These are phyloP conservation scores for Pheosia gnoma DNA, from an alignment of 2,888 invertebrate species.

Conservation along the genomic window DNA sequence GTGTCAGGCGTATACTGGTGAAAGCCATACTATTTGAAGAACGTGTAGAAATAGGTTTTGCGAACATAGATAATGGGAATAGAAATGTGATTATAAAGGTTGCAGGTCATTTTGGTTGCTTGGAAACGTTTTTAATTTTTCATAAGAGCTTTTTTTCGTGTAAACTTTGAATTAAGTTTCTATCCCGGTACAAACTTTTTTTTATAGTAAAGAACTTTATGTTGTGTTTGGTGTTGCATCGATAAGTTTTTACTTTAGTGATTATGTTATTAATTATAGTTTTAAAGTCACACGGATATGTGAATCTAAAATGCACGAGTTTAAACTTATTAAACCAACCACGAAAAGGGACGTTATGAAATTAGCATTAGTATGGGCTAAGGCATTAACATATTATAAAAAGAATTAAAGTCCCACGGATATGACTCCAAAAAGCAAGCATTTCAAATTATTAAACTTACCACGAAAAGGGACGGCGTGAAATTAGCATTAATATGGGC, in stretches of 20 bases:
- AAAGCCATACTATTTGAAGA: slow-evolving; percentile 42
- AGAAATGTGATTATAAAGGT: slow-evolving; percentile 15
- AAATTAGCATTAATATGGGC: background rate
- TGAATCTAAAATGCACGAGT: too few species aligned
- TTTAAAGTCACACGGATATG: too few species aligned
- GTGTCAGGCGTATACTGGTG: slow-evolving; percentile 26
- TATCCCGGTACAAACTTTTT: too few species aligned
- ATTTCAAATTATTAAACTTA: background rate
- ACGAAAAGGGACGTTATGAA: too few species aligned
- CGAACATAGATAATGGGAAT: slow-evolving; percentile 27
- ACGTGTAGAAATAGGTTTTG: slow-evolving; percentile 34
- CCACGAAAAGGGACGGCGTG: background rate
- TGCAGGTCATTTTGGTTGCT: background rate
- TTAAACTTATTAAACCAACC: too few species aligned
- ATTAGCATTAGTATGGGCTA: too few species aligned
- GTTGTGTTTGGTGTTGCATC: too few species aligned
- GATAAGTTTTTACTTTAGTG: too few species aligned
- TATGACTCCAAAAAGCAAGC: background rate
- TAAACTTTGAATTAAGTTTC: too few species aligned
- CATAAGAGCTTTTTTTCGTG: background rate
- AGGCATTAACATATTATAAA: too few species aligned
- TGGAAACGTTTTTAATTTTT: background rate
- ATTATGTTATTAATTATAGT: too few species aligned
- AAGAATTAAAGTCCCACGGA: background rate
- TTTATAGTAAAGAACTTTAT: too few species aligned